These are phyloP conservation scores for Pseudomugil gertrudae DNA, from an alignment of 2,797 vertebrate species.

Conservation along the genomic window DNA sequence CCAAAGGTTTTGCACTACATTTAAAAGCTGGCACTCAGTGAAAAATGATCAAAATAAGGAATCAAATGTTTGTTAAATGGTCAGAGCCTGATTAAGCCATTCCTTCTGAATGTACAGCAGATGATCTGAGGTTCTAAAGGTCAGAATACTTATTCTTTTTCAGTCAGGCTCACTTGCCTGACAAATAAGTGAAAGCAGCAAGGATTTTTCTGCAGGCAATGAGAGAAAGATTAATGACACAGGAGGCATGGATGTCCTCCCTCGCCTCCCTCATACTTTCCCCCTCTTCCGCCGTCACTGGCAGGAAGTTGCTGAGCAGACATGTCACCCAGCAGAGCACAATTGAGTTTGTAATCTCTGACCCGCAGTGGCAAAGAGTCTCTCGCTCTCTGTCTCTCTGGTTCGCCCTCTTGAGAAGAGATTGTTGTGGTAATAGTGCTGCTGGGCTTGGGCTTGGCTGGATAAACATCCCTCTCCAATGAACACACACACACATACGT, in stretches of 20 bases:
- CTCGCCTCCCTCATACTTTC: conserved; percentile 42
- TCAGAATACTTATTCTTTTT: background rate
- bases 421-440: conserved; percentile 64
- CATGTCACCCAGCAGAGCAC: conserved; percentile 66
- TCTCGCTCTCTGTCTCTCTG: conserved; percentile 45
- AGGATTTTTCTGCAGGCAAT: conserved; percentile 45
- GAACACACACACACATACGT: conserved; percentile 50
- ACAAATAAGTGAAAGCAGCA: conserved; percentile 17
- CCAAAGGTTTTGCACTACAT: background rate
- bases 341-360: conserved; percentile 79
- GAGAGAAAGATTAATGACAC: conserved; percentile 64
- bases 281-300: conserved; percentile 56
- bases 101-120: background rate
- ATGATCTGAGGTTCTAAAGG: background rate
- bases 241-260: conserved; percentile 39
- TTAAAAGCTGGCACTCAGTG: background rate
- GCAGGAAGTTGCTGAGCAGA: conserved; percentile 77
- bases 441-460: conserved; percentile 47
- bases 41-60: conserved; percentile 11
- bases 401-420: conserved; percentile 64
- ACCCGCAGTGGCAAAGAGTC: conserved; percentile 67
- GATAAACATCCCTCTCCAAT: conserved; percentile 61
- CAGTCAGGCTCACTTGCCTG: conserved; percentile 5
- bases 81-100: background rate
- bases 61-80: background rate